A percentile compares a stretch with the other conserved stretches of the same genome.
Evolutionary conservation across 1,140 invertebrate species (phyloP).

Genomic region (Polypedilum vanderplanki): DNA sequence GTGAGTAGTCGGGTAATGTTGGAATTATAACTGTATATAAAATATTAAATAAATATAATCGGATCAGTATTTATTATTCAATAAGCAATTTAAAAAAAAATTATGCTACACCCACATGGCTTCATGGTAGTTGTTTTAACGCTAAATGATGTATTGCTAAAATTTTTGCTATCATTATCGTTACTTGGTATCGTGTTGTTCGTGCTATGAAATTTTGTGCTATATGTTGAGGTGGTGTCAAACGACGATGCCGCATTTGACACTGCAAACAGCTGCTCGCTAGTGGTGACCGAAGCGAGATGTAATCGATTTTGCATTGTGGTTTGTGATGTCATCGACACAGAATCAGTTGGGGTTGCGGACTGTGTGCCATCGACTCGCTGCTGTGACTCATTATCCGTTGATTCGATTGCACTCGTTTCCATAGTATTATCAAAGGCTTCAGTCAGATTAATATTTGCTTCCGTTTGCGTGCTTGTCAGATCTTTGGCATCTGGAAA

Average conservation of each 20-base stretch:
- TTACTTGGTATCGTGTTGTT: background rate
- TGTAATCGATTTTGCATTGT: background rate
- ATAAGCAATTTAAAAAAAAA: no score
- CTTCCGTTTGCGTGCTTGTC: background rate
- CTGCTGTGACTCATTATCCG: background rate
- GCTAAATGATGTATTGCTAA: background rate
- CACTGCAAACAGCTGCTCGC: background rate
- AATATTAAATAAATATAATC: background rate
- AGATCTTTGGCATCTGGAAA: conserved; percentile 14
- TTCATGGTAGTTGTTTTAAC: background rate
- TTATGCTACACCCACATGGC: background rate
- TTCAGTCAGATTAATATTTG: background rate
- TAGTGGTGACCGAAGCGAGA: background rate
- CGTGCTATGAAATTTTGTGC: background rate
- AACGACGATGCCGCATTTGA: background rate
- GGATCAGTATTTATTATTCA: no score
- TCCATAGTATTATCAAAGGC: background rate
- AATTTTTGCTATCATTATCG: background rate
- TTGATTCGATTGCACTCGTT: background rate
- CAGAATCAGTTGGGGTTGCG: background rate
- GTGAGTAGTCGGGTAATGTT: conserved; percentile 5
- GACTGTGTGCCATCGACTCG: no score
- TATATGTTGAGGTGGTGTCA: background rate
- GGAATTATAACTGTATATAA: background rate
- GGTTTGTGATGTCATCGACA: background rate